Evolutionary conservation across 2,113 vertebrate genomes (phyloP), one percentile per base, ranked within the genome.

Genomic region (Xenopus laevis): DNA sequence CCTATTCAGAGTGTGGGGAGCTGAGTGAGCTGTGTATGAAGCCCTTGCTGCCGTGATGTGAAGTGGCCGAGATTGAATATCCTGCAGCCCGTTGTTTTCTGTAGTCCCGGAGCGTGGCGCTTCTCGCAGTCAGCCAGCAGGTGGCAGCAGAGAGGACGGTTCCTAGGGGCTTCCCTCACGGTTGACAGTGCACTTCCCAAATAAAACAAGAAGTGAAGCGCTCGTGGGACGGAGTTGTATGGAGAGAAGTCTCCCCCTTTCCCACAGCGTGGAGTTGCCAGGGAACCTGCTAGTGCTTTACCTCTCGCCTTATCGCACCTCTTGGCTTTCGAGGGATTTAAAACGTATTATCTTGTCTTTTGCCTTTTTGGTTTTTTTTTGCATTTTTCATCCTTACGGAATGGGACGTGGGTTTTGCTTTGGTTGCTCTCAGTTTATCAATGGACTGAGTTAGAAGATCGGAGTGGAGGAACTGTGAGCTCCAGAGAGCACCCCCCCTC

Each of bases 101-200:
- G 33, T 40, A 40, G 33, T 40, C 8, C 33, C 33, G 6, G 33
- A 40, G 33, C 33, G 33, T 6, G 33, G 5, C 33, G 33, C 33
- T 40, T 7, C 47, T 23, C 46, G 18, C 13, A 7, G 7, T 21
- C 10, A 44, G 71, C 87, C 87, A 82, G 81, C 82, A 86, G 88
- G 82, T 72, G 88, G 86, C 83, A 74, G 73, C 55, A 77, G 78
- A 68, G 13, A 79, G 65, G 58, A 61, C 74, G 13, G 0, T 17
- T 12, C 7, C 23, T 10, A 1, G 11, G 21, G 12, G 66, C 17
- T 12, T 27, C 57, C 17, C 47, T 44, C 4, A 8, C 58, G 2
- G 58, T 27, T 79, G 82, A 80, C 82, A 78, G 60, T 23, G 47
- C 13, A 23, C 2, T 44, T 52, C 45, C 33, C 70, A 61, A 18